Evolutionary conservation across 2,797 vertebrate species (phyloP).

Genomic region (Eleutherodactylus coqui): DNA sequence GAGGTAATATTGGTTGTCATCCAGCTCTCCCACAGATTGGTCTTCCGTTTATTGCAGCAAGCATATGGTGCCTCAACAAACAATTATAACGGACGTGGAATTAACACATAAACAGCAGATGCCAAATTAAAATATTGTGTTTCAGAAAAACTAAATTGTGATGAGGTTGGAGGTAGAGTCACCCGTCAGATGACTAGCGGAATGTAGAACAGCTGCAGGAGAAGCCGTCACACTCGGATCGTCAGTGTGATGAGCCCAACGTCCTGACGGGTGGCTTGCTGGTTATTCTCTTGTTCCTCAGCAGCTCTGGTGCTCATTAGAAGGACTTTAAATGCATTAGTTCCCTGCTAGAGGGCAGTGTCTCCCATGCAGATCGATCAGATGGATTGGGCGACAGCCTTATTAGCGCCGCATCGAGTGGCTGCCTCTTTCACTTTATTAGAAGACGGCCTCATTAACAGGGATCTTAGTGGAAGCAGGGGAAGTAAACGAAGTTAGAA

Average conservation of each 20-base stretch:
- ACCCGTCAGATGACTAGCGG: conserved; percentile 2
- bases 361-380: conserved; percentile 30
- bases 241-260: conserved; percentile 12
- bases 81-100: neutral
- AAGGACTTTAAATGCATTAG: conserved; percentile 6
- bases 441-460: neutral
- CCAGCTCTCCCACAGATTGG: neutral
- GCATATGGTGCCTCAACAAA: neutral
- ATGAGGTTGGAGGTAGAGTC: neutral
- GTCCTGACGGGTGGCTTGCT: neutral
- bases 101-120: conserved; percentile 12
- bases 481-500: no score
- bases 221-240: neutral
- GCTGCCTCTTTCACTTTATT: conserved; percentile 21
- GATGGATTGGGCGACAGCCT: conserved; percentile 12
- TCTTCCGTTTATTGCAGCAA: neutral
- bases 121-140: neutral
- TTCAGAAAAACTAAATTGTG: neutral
- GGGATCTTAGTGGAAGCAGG: neutral
- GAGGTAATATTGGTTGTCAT: neutral
- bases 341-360: conserved; percentile 40
- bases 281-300: neutral
- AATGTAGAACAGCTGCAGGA: neutral
- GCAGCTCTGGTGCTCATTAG: conserved; percentile 9
- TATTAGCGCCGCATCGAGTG: conserved; percentile 11